Conservation (phyloP, 2,113 vertebrate species). For the Seriola quinqueradiata region DNA sequence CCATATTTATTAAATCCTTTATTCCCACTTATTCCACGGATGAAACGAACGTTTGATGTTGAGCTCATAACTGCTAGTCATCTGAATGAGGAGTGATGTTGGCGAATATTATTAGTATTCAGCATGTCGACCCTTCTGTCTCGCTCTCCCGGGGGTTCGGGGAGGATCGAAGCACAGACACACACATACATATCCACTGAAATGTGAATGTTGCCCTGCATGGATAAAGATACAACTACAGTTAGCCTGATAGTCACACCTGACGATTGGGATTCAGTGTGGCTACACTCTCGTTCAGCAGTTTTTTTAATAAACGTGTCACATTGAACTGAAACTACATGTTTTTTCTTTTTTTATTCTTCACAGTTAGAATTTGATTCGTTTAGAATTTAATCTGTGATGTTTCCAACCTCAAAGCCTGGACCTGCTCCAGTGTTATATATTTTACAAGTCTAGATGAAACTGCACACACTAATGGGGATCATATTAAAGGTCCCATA, state of each 20-base stretch:
- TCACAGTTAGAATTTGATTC: neutral
- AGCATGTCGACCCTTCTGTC: conserved; percentile 50
- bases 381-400: neutral
- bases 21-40: conserved; percentile 60
- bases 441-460: neutral
- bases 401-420: neutral
- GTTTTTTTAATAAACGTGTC: conserved; percentile 3
- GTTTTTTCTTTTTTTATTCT: neutral
- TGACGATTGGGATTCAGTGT: conserved; percentile 34
- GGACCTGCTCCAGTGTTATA: neutral
- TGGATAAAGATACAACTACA: conserved; percentile 60
- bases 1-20: conserved; percentile 66
- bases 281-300: neutral
- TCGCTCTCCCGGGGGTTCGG: conserved; percentile 50
- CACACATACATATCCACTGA: conserved; percentile 23
- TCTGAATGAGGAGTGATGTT: conserved; percentile 65
- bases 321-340: neutral
- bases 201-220: conserved; percentile 49
- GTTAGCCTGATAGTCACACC: conserved; percentile 20
- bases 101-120: conserved; percentile 74
- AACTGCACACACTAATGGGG: neutral
- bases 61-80: conserved; percentile 68
- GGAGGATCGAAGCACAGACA: conserved; percentile 49
- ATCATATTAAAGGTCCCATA: neutral
- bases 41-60: conserved; percentile 75